Base-by-base conservation (phyloP, 2,113 vertebrate species). In the Leucopsar rothschildi region DNA sequence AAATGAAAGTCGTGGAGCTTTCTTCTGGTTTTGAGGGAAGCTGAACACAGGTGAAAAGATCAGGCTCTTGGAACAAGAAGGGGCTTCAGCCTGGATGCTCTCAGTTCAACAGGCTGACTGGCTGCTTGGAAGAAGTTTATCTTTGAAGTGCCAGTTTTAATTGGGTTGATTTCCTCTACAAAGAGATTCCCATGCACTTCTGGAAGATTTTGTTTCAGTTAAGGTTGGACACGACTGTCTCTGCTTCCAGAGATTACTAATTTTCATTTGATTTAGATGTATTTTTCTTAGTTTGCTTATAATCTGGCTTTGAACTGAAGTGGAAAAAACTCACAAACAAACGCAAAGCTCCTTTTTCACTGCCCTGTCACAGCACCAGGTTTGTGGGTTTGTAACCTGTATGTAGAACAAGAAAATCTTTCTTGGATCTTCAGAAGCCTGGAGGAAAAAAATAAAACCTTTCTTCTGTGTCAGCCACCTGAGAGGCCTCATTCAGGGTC, bases 1-100 rank as follows among this genome's bases (percentile, higher is more conserved):
- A 82, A 82, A 0, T 28, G 17, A 37, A 60, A 19, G 27, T 39
- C 13, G 2, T 3, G 12, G n/a, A 23, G 8, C 3, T 22, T 2
- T 9, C 3, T 5, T 8, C 5, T 71, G 20, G 0, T 29, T 70
- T 50, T 18, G 4, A 4, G 11, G 18, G 23, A 33, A 39, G 40
- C 1, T 63, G 24, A 53, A 4, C 0, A 6, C 11, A 2, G 22
- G 21, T 20, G 11, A 6, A 11, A 39, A 23, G 7, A 5, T 5
- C 5, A 23, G 42, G 56, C 0, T 31, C 4, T 44, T 49, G 2
- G 23, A 66, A 14, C 1, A 27, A 35, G 22, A 37, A 5, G 2
- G 1, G 13, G 12, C 1, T 75, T 55, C 10, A 10, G 6, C 7
- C 23, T 25, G 16, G 14, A 7, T 53, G 29, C 31, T 68, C 10